A percentile compares a stretch with the other conserved stretches of the same genome.
Evolutionary conservation across 1,140 invertebrate species (phyloP).

Genomic region (Piezodorus guildinii): DNA sequence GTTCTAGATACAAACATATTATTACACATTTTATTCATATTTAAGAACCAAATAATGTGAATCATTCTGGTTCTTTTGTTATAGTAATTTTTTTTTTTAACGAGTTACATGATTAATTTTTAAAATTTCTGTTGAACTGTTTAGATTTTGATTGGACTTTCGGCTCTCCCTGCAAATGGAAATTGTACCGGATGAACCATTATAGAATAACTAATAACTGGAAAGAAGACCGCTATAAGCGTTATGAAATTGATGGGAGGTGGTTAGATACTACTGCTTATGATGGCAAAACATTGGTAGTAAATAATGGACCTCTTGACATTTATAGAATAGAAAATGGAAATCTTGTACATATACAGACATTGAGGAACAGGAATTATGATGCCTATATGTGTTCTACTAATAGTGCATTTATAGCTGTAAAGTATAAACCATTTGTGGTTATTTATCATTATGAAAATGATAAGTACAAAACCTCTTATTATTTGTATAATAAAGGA

Average conservation of each 20-base stretch:
- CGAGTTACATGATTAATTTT: no score
- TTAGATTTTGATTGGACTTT: conserved; percentile 10
- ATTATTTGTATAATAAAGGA: conserved; percentile 11
- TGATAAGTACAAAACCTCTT: conserved; percentile 14
- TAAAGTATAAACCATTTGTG: conserved; percentile 14
- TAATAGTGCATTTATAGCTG: conserved; percentile 9
- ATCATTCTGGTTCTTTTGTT: no score
- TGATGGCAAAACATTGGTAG: conserved; percentile 11
- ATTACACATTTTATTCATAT: no score
- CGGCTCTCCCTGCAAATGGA: conserved; percentile 10
- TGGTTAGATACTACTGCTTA: conserved; percentile 10
- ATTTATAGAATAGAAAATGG: conserved; percentile 15
- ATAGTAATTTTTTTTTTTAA: no score
- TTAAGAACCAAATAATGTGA: no score
- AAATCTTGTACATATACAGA: conserved; percentile 1
- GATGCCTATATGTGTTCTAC: conserved; percentile 13
- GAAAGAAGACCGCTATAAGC: conserved; percentile 13
- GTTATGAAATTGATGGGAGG: conserved; percentile 11
- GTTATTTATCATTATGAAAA: conserved; percentile 10
- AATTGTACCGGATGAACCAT: conserved; percentile 12
- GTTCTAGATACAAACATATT: no score
- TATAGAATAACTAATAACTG: conserved; percentile 7
- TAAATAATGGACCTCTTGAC: conserved; percentile 5
- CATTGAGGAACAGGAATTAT: neutral
- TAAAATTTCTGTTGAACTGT: neutral